Base-by-base conservation (phyloP, 2,888 invertebrate genomes). In the Asteroscopus sphinx region DNA sequence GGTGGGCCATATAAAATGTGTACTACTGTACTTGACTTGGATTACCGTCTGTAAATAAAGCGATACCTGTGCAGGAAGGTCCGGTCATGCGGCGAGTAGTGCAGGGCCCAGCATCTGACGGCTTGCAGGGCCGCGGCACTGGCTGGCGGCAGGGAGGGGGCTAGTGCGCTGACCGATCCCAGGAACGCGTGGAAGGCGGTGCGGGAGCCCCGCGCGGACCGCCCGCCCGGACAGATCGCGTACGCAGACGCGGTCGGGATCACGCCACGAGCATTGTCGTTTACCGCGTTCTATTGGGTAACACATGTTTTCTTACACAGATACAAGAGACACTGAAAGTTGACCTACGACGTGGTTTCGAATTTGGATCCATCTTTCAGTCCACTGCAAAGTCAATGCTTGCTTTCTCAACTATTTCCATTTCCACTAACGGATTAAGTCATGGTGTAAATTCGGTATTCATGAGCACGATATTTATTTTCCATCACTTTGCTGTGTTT, bases 151-250 rank as follows among this genome's bases (percentile, higher is more conserved):
- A 99, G 94, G 13, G 97, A 95, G 12, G 98, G 96, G 95, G 99
- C 99, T 39, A 99, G 95, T 84, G 99, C 98, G 11, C 98, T 97
- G 54, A 99, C 97, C 0, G 98, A 98, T 83, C 98, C 98, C 13
- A 99, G 94, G 59, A 99, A 95, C 1, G 96, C 95, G 85, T 99
- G 98, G 87, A 99, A 97, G 0, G 97, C 96, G 0, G 96, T 95
- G 0, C 97, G 95, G 0, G 92, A 81, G 0, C 90, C 90, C 0
- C 91, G 79, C 0, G 87, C 88, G 0, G 90, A 73, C 0, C 85
- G 77, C 0, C 92, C 93, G 0, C 93, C 93, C 0, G 92, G 93
- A 25, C 92, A 93, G n/a, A 93, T 83, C 1, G 87, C 89, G 0
- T 87, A 84, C 11, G 90, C 85, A 0, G 89, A 87, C 1, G 92